phyloP scores from a whole-genome alignment of 2,797 vertebrate genomes.

The Ctenochaetus hawaiiensis region DNA sequence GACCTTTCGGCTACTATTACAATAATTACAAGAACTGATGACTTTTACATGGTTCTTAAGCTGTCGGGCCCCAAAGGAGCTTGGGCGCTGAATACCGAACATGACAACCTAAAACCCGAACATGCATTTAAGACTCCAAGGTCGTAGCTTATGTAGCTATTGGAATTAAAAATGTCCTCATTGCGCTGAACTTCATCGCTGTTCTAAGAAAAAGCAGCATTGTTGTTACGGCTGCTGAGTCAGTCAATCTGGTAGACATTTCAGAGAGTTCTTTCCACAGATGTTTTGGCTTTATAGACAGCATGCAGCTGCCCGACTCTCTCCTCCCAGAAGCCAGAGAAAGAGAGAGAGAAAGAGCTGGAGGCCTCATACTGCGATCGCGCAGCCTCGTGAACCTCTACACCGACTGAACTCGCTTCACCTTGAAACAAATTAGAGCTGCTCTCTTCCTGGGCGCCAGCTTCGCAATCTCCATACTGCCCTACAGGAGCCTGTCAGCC shows the following conservation, averaged over 20 bases:
- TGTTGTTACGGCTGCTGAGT: constrained; percentile 65
- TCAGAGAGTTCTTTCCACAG: constrained; percentile 68
- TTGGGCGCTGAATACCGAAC: constrained; percentile 38
- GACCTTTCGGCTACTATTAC: constrained; percentile 68
- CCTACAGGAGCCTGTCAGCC: constrained; percentile 72
- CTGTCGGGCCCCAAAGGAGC: constrained; percentile 45
- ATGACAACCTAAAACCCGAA: constrained; percentile 67
- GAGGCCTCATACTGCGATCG: constrained; percentile 47
- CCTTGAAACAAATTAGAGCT: constrained; percentile 79
- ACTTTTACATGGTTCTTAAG: constrained; percentile 70
- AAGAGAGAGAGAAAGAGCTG: constrained; percentile 13
- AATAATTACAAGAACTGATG: constrained; percentile 76
- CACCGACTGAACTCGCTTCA: constrained; percentile 68
- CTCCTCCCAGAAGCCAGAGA: constrained; percentile 33
- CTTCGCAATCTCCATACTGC: constrained; percentile 59
- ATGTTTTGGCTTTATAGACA: constrained; percentile 73
- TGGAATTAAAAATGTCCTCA: constrained; percentile 34
- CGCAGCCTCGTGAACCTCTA: constrained; percentile 51
- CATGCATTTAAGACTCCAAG: constrained; percentile 56
- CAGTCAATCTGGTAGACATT: constrained; percentile 60
- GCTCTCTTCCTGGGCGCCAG: constrained; percentile 54
- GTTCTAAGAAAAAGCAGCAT: constrained; percentile 27
- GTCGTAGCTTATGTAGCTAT: constrained; percentile 34
- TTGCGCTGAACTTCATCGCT: constrained; percentile 14
- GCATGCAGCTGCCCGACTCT: constrained; percentile 55